Percentiles rank a stretch among this genome's conserved stretches.
Evolutionary conservation across 2,113 vertebrate species (phyloP).

Genomic region (Recurvirostra avosetta): DNA sequence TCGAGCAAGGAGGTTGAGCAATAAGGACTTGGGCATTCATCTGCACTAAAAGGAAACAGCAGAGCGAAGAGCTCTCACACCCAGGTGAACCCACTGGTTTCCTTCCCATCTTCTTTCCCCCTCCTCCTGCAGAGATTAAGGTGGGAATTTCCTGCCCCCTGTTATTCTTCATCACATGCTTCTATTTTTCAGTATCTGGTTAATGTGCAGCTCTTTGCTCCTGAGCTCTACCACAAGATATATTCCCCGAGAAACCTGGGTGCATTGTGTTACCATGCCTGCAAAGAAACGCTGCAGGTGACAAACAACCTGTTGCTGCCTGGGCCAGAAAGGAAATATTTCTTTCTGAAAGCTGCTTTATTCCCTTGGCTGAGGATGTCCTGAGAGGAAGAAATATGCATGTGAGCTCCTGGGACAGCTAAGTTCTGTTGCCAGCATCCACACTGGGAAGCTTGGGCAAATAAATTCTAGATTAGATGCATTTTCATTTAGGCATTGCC

Average conservation of each 20-base stretch:
- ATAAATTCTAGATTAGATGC: not conserved
- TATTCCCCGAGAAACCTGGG: not conserved
- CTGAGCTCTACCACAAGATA: not conserved
- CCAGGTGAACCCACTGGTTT: not conserved
- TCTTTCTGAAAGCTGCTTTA: not conserved
- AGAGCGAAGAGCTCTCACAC: not conserved
- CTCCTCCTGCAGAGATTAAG: not conserved
- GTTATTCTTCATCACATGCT: not conserved
- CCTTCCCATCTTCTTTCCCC: not conserved
- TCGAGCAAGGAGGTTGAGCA: not conserved
- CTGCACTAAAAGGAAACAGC: not conserved
- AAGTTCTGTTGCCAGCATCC: not conserved
- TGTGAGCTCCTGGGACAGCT: not conserved
- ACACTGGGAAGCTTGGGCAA: not conserved
- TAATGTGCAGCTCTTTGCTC: not conserved
- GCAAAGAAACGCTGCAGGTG: not conserved
- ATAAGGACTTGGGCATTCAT: not conserved
- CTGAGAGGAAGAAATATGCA: not conserved
- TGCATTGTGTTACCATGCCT: not conserved
- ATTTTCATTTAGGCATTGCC: not conserved
- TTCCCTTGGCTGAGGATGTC: not conserved
- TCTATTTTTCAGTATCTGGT: not conserved
- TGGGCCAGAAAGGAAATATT: not conserved
- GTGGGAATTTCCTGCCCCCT: not conserved
- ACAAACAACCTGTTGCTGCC: not conserved